A percentile compares a stretch with the other conserved stretches of the same genome.
Conservation (phyloP, 2,797 vertebrate genomes). For the Salmo trutta region DNA sequence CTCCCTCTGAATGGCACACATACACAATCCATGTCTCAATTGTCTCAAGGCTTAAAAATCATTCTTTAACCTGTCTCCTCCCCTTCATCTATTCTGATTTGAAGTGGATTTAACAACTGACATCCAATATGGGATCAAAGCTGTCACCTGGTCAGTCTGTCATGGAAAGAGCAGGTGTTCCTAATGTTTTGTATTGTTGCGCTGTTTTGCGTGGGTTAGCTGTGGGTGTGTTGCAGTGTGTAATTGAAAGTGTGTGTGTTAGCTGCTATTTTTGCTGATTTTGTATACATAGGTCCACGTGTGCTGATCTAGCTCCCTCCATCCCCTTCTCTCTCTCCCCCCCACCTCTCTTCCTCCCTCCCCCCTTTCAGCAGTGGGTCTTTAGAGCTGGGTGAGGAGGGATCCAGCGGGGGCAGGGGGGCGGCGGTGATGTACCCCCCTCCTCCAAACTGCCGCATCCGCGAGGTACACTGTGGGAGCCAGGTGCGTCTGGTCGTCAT, state of each 20-base stretch:
- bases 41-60: too few species aligned
- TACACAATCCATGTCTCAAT: too few species aligned
- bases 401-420: conserved; percentile 52
- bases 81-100: too few species aligned
- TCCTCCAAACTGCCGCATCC: conserved; percentile 79
- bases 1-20: too few species aligned
- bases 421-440: conserved; percentile 52
- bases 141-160: too few species aligned
- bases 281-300: conserved; percentile 6
- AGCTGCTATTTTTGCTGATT: conserved; percentile 14
- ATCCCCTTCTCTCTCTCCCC: not conserved
- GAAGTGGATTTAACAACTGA: too few species aligned
- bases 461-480: conserved; percentile 81
- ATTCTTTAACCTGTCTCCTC: too few species aligned
- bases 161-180: too few species aligned
- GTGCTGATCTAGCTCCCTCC: conserved; percentile 7
- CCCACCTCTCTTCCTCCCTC: not conserved
- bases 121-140: too few species aligned
- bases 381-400: conserved; percentile 59
- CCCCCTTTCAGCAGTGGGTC: conserved; percentile 37
- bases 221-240: conserved; percentile 17
- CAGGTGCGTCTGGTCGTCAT: conserved; percentile 81
- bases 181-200: too few species aligned
- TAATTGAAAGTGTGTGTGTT: conserved; percentile 1
- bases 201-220: not conserved